Base-by-base conservation (phyloP, 2,113 vertebrate genomes). In the Hipposideros armiger region DNA sequence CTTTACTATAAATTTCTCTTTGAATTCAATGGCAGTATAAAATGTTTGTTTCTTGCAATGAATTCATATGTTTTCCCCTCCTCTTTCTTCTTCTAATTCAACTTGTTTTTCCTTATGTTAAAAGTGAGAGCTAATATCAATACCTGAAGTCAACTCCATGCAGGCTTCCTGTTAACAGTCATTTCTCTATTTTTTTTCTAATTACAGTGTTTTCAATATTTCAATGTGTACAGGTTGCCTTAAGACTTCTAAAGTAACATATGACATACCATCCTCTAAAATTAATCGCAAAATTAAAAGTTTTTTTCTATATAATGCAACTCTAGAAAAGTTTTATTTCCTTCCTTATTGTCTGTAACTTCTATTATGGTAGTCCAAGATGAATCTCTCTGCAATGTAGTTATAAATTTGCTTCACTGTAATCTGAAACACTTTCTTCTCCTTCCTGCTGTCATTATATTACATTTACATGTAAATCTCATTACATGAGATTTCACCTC, bases 31-130 rank as follows among this genome's bases (percentile, higher is more conserved):
- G 22, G 15, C 14, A 66, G 3, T n/a, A n/a, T 70, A 54, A 86
- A 91, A 77, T 78, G 4, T 73, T 87, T 88, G 4, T 64, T 87
- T 91, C 40, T 81, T 52, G 80, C 84, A 94, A 50, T 62, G 50
- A 58, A 87, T 73, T 50, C 47, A 11, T 64, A 56, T 60, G 8
- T 64, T 50, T 52, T 11, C 24, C 13, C 15, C 9, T 36, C 28
- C 19, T 95, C 16, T 3, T 77, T 14, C 14, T 81, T 42, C 40
- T 64, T 86, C 47, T 86, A 22, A 10, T 13, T 81, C 26, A 66
- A 47, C 8, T 60, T 56, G 11, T 4, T 81, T 94, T 69, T 54
- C 11, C 15, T 60, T 56, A 2, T 24, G 11, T 3, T 66, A 40
- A 95, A 96, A 62, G 78, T 19, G 4, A 86, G 10, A 93, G 2